Evolutionary conservation across 2,797 vertebrate genomes (phyloP), one percentile per base, ranked within the genome.

Genomic region (Tadarida brasiliensis): DNA sequence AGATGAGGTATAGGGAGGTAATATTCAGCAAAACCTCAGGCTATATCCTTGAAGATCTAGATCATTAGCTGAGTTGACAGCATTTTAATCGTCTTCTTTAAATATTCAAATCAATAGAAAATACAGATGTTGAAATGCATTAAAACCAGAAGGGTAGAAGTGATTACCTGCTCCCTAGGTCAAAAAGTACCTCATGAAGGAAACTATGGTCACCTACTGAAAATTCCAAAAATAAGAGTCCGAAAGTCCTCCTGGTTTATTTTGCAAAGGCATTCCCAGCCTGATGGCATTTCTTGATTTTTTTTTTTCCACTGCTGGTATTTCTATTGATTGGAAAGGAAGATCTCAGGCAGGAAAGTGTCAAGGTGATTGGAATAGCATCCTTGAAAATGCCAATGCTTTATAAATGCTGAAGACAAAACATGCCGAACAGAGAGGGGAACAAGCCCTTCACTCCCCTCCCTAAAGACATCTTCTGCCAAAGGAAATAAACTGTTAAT

Each of bases 401-500:
- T 56, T 91, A 7, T 54, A 91, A 96, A 90, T 22, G 57, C 85
- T 68, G 19, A 59, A 83, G 49, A 61, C 67, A 67, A 90, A 85
- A 80, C 61, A 47, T 19, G 47, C 61, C 59, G 35, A 39, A 63
- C 14, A 73, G 20, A 35, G 20, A 68, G 84, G 70, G 68, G 56
- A 94, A 71, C 19, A 61, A 68, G 44, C 24, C 26, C 33, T 77
- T 28, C 1, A 5, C 11, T 67, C 26, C 39, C 73, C 71, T 76
- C 81, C 91, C 63, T 67, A 88, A 67, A 89, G 70, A 65, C 33
- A 51, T 61, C 77, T 87, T 71, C 92, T 92, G 81, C 85, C 92
- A 77, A 87, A 73, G 24, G 71, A 68, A 92, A 94, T 80, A 70
- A 91, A 68, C 54, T 67, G 39, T 59, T 91, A 87, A 76, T 67